A percentile compares a stretch with the other conserved stretches of the same genome.
These are phyloP conservation scores for Rhinichthys klamathensis DNA, from an alignment of 2,113 vertebrate genomes.

Conservation along the genomic window DNA sequence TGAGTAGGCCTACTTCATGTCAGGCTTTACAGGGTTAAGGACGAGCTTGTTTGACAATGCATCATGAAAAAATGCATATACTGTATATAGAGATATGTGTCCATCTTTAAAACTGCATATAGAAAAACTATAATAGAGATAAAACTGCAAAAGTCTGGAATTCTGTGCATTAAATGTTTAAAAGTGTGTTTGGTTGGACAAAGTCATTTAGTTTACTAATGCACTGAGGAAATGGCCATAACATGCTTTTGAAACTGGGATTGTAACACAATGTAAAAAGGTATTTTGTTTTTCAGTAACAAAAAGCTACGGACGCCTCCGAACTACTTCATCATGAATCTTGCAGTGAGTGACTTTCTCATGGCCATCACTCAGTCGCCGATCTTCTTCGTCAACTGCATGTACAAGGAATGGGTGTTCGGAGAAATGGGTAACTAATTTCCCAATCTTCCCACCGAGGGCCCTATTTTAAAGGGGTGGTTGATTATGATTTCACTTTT, in stretches of 20 bases:
- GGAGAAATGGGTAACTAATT: conserved; percentile 78
- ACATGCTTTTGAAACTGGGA: background rate
- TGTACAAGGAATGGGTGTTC: conserved; percentile 85
- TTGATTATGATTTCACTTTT: no score
- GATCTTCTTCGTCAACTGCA: conserved; percentile 82
- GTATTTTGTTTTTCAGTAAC: conserved; percentile 70
- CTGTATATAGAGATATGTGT: background rate
- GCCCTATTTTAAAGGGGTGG: no score
- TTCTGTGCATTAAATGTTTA: background rate
- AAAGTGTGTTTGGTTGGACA: background rate
- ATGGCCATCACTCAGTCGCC: conserved; percentile 86
- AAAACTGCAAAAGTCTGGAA: background rate
- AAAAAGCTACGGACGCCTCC: conserved; percentile 80
- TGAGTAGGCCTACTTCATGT: no score
- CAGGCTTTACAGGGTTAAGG: background rate
- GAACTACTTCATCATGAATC: conserved; percentile 84
- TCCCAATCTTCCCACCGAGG: background rate
- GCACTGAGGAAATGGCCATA: background rate
- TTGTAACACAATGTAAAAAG: background rate
- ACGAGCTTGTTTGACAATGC: background rate
- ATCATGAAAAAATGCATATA: background rate
- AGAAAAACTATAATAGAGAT: no score
- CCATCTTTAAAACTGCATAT: background rate
- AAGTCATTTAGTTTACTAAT: background rate
- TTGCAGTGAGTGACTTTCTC: conserved; percentile 83